Conservation (phyloP, 2,797 vertebrate species). For the Peromyscus nudipes region DNA sequence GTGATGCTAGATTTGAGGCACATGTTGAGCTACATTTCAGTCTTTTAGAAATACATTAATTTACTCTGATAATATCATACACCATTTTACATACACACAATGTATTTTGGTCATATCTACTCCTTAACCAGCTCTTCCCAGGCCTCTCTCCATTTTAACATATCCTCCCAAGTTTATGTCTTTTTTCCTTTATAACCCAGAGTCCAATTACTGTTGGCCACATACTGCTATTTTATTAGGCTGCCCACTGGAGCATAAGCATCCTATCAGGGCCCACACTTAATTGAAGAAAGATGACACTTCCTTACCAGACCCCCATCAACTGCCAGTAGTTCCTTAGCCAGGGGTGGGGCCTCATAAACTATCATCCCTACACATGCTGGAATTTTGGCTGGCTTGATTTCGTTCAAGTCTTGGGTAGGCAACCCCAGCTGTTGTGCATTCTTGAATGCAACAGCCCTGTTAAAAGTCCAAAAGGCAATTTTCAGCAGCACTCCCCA, state of each 20-base stretch:
- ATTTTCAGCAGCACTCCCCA: not conserved
- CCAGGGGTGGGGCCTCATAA: not conserved
- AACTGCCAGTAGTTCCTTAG: not conserved
- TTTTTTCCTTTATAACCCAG: not conserved
- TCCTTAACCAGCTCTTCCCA: not conserved
- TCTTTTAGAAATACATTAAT: not conserved
- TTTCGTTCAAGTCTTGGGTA: not conserved
- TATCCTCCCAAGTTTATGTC: not conserved
- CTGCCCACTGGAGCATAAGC: not conserved
- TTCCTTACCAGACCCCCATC: not conserved
- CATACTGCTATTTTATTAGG: not conserved
- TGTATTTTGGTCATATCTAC: not conserved
- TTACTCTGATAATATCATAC: not conserved
- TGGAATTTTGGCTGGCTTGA: not conserved
- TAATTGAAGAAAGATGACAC: not conserved
- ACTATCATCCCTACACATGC: not conserved
- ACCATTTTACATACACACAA: not conserved
- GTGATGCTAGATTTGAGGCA: not conserved
- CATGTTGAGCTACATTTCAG: not conserved
- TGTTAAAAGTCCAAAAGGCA: not conserved
- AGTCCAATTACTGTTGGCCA: not conserved
- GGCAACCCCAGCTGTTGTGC: not conserved
- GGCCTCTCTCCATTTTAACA: not conserved
- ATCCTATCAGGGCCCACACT: not conserved
- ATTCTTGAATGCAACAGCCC: not conserved